Evolutionary conservation across 2,797 vertebrate species (phyloP), one percentile per base, ranked within the genome.

Genomic region (Sandelia bainsii): DNA sequence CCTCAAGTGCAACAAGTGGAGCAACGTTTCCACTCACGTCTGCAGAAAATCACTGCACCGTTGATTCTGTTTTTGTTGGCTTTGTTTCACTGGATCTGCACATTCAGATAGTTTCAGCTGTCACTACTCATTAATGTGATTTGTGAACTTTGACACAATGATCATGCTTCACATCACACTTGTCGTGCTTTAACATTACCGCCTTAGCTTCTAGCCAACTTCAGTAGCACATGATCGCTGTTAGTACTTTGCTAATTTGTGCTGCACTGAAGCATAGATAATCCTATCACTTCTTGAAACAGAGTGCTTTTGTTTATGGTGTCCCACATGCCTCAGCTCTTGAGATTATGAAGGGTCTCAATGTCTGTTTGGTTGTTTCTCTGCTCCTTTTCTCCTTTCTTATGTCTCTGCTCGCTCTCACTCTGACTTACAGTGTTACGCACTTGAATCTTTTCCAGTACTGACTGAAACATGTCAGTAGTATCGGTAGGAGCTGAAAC

Each of bases 271-370:
- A 34, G 70, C 42, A 1, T 49, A 16, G 22, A 71, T 79, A 54
- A 80, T 79, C 25, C 3, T 23, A 19, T 51, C 56, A 3, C 39
- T 13, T 20, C 42, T 56, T 50, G 10, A 70, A 72, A 62, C 62
- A 45, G 23, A 51, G 42, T 8, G 57, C 52, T 27, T n/a, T 51
- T 32, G 53, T 75, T 77, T 39, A 68, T 49, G n/a, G 34, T 14
- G 46, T 48, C 22, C 0, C 32, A 29, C 29, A 53, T 67, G 42
- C 54, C 65, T 53, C 79, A 4, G 32, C 61, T 67, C 77, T 20
- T 7, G 6, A 5, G 54, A 67, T 74, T 45, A 50, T 22, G 4
- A 61, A 16, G 34, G 52, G 19, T 17, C 37, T 48, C 20, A 1
- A 0, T n/a, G 39, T 49, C 22, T 32, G 3, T 62, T 62, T 16